These are phyloP conservation scores for Lasioglossum lativentre DNA, from an alignment of 2,888 invertebrate genomes.

Conservation along the genomic window DNA sequence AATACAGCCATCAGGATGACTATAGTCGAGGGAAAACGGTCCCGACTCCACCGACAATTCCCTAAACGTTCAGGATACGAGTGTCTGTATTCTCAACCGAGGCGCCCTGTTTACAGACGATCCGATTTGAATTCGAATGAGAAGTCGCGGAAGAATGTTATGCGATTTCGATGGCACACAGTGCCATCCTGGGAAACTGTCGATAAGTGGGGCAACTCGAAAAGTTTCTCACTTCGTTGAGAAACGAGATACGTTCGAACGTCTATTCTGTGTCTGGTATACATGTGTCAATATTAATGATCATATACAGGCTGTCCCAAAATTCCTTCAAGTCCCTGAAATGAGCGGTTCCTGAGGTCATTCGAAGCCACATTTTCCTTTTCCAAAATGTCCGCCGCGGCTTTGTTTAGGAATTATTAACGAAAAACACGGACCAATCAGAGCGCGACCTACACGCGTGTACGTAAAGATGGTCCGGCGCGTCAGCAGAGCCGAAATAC, in stretches of 20 bases:
- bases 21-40: conserved; percentile 37
- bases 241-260: not conserved
- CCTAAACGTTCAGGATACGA: conserved; percentile 18
- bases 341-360: too few species aligned
- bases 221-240: not conserved
- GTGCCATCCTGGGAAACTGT: not conserved
- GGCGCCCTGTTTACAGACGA: not conserved
- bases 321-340: too few species aligned
- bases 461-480: too few species aligned
- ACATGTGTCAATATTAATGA: too few species aligned
- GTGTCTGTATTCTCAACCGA: conserved; percentile 1
- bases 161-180: not conserved
- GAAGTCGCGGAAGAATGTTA: not conserved
- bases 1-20: conserved; percentile 55
- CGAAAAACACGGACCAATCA: too few species aligned
- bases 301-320: too few species aligned
- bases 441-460: too few species aligned
- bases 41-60: conserved; percentile 13
- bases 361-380: too few species aligned
- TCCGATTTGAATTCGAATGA: not conserved
- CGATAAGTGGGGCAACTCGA: not conserved
- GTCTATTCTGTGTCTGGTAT: too few species aligned
- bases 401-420: too few species aligned
- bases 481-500: too few species aligned
- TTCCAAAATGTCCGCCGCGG: too few species aligned